phyloP scores from a whole-genome alignment of 2,797 vertebrate species.

The Cacajao melanocephalus region DNA sequence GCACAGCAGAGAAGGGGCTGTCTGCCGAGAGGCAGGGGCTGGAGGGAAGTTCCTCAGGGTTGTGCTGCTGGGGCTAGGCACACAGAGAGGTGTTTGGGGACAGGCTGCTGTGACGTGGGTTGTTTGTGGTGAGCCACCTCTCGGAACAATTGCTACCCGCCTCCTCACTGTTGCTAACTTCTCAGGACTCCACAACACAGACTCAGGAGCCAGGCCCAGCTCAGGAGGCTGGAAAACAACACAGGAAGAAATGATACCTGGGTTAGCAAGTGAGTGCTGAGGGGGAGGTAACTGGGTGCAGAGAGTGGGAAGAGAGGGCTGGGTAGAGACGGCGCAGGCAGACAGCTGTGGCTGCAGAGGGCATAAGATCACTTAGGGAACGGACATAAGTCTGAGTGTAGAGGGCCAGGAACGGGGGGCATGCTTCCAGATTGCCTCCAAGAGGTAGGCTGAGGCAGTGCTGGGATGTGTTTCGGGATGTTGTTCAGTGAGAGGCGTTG shows the following conservation, averaged over 20 bases:
- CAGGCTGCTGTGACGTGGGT: too few species aligned
- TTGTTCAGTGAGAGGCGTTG: too few species aligned
- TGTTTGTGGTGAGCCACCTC: too few species aligned
- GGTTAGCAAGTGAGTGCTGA: neutral
- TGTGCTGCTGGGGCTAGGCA: too few species aligned
- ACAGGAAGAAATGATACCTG: neutral
- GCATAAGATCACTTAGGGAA: neutral
- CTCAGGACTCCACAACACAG: too few species aligned
- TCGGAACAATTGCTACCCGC: too few species aligned
- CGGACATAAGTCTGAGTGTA: neutral
- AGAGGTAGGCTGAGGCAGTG: neutral
- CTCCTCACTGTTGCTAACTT: too few species aligned
- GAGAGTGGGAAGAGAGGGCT: neutral
- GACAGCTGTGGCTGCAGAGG: neutral
- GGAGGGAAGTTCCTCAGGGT: too few species aligned
- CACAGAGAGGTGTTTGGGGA: too few species aligned
- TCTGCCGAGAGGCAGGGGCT: too few species aligned
- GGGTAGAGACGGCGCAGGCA: neutral
- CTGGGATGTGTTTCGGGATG: too few species aligned
- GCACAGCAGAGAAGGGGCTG: too few species aligned
- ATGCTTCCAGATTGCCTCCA: neutral
- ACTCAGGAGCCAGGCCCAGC: neutral
- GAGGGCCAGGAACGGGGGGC: neutral
- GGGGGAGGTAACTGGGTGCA: neutral
- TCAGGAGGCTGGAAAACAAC: neutral